Conservation (phyloP, 2,113 vertebrate species). For the Dromas ardeola region DNA sequence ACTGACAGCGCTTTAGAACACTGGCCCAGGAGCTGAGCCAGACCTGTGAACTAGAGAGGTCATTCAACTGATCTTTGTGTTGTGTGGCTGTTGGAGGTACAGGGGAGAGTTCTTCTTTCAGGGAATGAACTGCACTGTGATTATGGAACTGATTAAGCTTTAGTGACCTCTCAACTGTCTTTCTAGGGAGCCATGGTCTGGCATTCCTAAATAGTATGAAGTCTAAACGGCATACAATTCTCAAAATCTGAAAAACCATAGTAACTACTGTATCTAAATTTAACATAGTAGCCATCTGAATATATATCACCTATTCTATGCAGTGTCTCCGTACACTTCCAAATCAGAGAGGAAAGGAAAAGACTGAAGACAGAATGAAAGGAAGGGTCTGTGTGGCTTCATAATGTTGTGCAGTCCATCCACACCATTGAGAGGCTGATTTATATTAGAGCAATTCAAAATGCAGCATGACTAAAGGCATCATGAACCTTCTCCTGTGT, state of each 20-base stretch:
- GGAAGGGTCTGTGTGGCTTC: background rate
- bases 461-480: background rate
- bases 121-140: background rate
- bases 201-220: background rate
- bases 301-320: background rate
- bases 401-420: background rate
- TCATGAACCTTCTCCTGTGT: background rate
- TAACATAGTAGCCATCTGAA: background rate
- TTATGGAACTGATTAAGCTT: background rate
- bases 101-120: background rate
- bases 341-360: background rate
- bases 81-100: background rate
- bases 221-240: background rate
- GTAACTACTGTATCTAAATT: background rate
- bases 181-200: background rate
- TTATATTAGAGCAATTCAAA: background rate
- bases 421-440: background rate
- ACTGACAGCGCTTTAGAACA: background rate
- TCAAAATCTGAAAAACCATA: background rate
- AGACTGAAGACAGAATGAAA: background rate
- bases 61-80: background rate
- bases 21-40: background rate
- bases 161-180: background rate
- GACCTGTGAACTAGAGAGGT: background rate
- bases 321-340: background rate